These are phyloP conservation scores for Drosophila mayaguana DNA, from an alignment of 2,888 invertebrate genomes.

Conservation along the genomic window DNA sequence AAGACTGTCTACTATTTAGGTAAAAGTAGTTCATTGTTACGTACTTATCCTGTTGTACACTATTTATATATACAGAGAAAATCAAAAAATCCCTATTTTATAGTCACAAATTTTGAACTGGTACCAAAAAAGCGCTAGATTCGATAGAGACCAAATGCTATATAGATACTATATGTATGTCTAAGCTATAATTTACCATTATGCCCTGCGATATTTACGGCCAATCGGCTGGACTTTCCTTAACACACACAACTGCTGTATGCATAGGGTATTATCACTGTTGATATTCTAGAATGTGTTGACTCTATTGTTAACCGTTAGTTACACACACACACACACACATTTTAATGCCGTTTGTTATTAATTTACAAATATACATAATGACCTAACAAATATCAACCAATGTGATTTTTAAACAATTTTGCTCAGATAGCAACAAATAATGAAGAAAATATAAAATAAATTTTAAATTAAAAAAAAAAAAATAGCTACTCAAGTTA, in stretches of 20 bases:
- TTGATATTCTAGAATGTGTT: slow-evolving; percentile 64
- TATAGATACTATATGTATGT: slow-evolving; percentile 8
- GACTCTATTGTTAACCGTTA: slow-evolving; percentile 31
- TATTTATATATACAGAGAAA: slow-evolving; percentile 37
- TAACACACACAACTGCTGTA: slow-evolving; percentile 28
- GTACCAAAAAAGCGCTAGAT: slow-evolving; percentile 70
- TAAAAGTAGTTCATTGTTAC: slow-evolving; percentile 36
- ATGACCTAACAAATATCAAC: slow-evolving; percentile 36
- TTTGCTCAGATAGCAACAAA: slow-evolving; percentile 37
- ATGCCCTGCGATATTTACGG: slow-evolving; percentile 72
- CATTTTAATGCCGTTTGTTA: slow-evolving; percentile 56
- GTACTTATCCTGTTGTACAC: slow-evolving; percentile 22
- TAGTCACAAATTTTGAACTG: slow-evolving; percentile 61
- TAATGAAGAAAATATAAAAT: slow-evolving; percentile 13
- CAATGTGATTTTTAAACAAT: slow-evolving; percentile 50
- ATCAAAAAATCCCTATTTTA: slow-evolving; percentile 1
- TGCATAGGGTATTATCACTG: slow-evolving; percentile 43
- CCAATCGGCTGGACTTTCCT: slow-evolving; percentile 52
- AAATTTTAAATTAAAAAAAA: slow-evolving; percentile 2
- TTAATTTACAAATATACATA: slow-evolving; percentile 68
- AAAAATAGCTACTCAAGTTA: slow-evolving; percentile 35
- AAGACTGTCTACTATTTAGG: slow-evolving; percentile 74
- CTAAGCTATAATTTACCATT: slow-evolving; percentile 32
- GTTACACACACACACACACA: not conserved
- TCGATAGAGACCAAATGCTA: slow-evolving; percentile 45